Base-by-base conservation (phyloP, 2,113 vertebrate genomes). In the Phalacrocorax brasilianus region DNA sequence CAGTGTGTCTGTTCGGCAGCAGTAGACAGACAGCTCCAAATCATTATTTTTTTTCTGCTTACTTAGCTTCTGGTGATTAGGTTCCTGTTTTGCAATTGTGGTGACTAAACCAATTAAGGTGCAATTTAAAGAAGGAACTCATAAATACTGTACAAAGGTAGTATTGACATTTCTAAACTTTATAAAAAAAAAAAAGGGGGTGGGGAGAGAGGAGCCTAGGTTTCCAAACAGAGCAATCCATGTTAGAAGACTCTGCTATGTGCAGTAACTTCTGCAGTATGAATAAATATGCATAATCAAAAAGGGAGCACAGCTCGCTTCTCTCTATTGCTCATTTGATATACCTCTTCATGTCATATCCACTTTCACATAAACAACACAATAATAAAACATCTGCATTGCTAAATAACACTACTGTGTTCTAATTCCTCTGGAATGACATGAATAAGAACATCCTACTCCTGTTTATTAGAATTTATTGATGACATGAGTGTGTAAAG, bases 381-480 rank as follows among this genome's bases (percentile, higher is more conserved):
- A 97, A 97, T 97, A 97, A 95, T 96, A 97, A 97, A 98, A 97
- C 96, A 97, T 97, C 97, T 98, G 97, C 97, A 95, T 97, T 98
- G 96, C 97, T 98, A 97, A 98, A 97, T 96, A 98, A 96, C 92
- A 97, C 95, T 88, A 92, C 97, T 98, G 94, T 97, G 96, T 97
- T 98, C 97, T 98, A 97, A 98, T 98, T 98, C 96, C 97, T 97
- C 97, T 65, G 72, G 85, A 96, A 97, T 96, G 97, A 89, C 96
- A 97, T 95, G 95, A 97, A 96, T 97, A 97, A 97, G 98, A 97
- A 97, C 94, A 89, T 97, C 93, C 95, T 95, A 95, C 89, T 97
- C 91, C 88, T 97, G 96, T 96, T 98, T 98, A 98, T 97, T 98
- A 97, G 96, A 97, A 98, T 97, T 98, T 98, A 98, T 97, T 97